Evolutionary conservation across 2,888 invertebrate species (phyloP), one percentile per base, ranked within the genome.

Genomic region (Leucophenga maculata): DNA sequence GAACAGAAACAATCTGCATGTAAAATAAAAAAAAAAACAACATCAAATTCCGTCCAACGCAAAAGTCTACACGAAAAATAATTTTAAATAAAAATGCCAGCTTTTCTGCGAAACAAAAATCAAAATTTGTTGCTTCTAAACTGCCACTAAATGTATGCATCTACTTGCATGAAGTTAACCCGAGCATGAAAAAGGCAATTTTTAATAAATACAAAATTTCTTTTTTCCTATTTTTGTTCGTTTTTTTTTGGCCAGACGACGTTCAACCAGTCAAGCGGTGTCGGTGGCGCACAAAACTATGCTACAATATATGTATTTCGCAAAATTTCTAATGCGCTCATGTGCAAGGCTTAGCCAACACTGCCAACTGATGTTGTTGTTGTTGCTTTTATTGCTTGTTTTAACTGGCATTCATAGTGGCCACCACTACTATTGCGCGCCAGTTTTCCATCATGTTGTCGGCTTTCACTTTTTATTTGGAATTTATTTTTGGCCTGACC

Each of bases 161-260:
- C n/a, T 32, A 14, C 22, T 32, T 14, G 72, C 69, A 78, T 72
- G 67, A 72, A 73, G 73, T 68, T 70, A 71, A 78, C 54, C 78
- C 73, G 73, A 77, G 81, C 79, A 72, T 65, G 68, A 72, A 70
- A 69, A 74, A 70, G 79, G 72, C 70, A 70, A 73, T 75, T 82
- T 81, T 82, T 83, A 76, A 84, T 82, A 84, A 80, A 84, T 80
- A 83, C 76, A 73, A n/a, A n/a, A n/a, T n/a, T n/a, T n/a, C n/a
- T n/a, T n/a, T n/a, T n/a, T n/a, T n/a, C n/a, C n/a, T n/a, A n/a
- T n/a, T n/a, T n/a, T n/a, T n/a, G n/a, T n/a, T n/a, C n/a, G n/a
- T n/a, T n/a, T 77, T 78, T 80, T 75, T 72, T 69, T 60, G n/a
- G 8, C 32, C 50, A 50, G 50, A 4, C 16, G 16, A 1, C 6